phyloP scores from a whole-genome alignment of 2,113 vertebrate genomes.

The Stegostoma tigrinum region DNA sequence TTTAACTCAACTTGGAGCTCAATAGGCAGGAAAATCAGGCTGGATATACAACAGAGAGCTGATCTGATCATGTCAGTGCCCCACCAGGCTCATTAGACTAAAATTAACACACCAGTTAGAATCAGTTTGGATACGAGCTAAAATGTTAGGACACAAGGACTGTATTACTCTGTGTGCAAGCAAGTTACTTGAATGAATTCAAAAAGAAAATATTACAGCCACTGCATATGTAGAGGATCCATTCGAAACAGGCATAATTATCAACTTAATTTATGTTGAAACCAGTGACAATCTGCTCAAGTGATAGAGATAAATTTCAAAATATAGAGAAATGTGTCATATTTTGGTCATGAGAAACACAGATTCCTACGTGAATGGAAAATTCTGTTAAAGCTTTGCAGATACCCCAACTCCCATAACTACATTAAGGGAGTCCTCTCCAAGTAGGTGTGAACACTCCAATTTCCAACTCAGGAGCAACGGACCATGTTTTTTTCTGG shows the following conservation, averaged over 20 bases:
- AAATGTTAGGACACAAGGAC: neutral
- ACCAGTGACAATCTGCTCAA: neutral
- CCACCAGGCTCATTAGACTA: neutral
- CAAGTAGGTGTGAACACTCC: neutral
- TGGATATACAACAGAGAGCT: neutral
- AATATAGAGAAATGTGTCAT: neutral
- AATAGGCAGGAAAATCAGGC: neutral
- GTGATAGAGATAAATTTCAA: neutral
- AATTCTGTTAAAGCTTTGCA: neutral
- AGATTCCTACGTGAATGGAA: neutral
- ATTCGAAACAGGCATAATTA: neutral
- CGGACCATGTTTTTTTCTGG: neutral
- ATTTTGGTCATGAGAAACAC: neutral
- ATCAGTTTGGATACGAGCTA: neutral
- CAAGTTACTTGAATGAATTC: neutral
- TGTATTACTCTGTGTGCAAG: neutral
- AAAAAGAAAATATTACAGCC: neutral
- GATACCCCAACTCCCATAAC: neutral
- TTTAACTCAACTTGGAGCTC: neutral
- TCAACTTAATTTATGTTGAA: neutral
- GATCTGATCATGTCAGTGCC: neutral
- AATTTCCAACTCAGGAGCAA: neutral
- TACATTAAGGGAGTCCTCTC: neutral
- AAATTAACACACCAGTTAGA: neutral
- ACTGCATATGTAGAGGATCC: neutral